A percentile compares a stretch with the other conserved stretches of the same genome.
Evolutionary conservation across 2,113 vertebrate genomes (phyloP).

Genomic region (Symphodus melops): DNA sequence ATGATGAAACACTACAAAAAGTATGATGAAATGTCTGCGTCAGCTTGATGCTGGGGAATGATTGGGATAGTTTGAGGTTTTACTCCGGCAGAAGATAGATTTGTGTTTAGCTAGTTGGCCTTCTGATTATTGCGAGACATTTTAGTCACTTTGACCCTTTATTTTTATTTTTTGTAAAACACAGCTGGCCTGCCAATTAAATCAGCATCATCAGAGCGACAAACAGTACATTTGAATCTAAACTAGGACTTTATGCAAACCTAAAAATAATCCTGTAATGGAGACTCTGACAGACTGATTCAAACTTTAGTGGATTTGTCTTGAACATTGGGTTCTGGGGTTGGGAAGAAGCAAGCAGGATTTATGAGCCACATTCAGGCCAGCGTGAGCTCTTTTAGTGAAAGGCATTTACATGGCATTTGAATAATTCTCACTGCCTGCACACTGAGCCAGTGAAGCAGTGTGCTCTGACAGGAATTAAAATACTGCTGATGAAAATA

Average conservation of each 20-base stretch:
- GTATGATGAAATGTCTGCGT: not conserved
- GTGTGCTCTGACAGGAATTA: slow-evolving; percentile 29
- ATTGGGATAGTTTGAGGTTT: not conserved
- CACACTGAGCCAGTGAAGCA: slow-evolving; percentile 38
- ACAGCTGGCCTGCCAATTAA: not conserved
- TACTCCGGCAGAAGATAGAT: not conserved
- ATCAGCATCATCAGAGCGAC: not conserved
- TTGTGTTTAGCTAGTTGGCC: not conserved
- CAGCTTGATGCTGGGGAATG: not conserved
- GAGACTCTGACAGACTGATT: not conserved
- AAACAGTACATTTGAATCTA: not conserved
- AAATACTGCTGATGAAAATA: slow-evolving; percentile 35
- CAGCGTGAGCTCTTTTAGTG: slow-evolving; percentile 30
- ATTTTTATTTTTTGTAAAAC: not conserved
- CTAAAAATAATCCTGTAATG: not conserved
- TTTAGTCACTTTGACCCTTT: not conserved
- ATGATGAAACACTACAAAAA: not conserved
- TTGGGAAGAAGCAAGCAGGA: not conserved
- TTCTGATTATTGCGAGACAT: not conserved
- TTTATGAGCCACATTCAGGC: slow-evolving; percentile 30
- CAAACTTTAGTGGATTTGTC: not conserved
- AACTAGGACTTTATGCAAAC: not conserved
- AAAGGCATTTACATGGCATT: slow-evolving; percentile 56
- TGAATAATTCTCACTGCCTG: slow-evolving; percentile 54
- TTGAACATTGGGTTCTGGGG: slow-evolving; percentile 21